Base-by-base conservation (phyloP, 2,113 vertebrate genomes). In the Lophotis ruficrista region DNA sequence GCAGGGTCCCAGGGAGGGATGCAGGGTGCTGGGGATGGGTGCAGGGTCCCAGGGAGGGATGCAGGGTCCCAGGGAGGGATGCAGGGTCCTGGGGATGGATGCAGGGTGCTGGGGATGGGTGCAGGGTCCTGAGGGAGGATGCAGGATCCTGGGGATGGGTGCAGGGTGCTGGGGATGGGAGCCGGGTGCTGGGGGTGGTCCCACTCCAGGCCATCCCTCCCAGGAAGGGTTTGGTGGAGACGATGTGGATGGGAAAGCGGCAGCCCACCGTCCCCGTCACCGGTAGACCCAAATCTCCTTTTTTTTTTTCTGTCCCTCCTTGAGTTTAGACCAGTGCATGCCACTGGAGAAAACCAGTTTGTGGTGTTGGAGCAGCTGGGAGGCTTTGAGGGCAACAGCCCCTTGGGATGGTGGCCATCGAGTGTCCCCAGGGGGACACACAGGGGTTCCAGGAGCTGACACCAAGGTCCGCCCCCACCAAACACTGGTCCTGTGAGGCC, bases 231-330 rank as follows among this genome's bases (percentile, higher is more conserved):
- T 66, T 35, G 33, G 18, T 37, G 47, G 47, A 41, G 27, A 38
- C 2, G 0, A 13, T 2, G 35, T 7, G 35, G 27, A 3, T 50
- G 57, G 18, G 6, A n/a, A 61, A 54, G 16, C 4, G 28, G 22
- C 2, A n/a, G 5, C 31, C 31, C 6, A 1, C 19, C 1, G 31
- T 45, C 21, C 16, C 60, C 37, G 1, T 14, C 5, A 1, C 33
- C 10, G 21, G 10, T 16, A 43, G 13, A 23, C 61, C 27, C 38
- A 24, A 18, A 69, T 19, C 47, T 35, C 86, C 62, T 27, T 2
- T 28, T 2, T 53, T 27, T 61, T 31, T 60, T 45, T 33, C 64
- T 2, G 17, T 1, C 1, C 22, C 50, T 47, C 9, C 0, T 31
- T 38, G 16, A 4, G 5, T 8, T 13, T 2, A n/a, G 22, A 75